phyloP scores from a whole-genome alignment of 2,113 vertebrate genomes.

The Aptenodytes patagonicus region DNA sequence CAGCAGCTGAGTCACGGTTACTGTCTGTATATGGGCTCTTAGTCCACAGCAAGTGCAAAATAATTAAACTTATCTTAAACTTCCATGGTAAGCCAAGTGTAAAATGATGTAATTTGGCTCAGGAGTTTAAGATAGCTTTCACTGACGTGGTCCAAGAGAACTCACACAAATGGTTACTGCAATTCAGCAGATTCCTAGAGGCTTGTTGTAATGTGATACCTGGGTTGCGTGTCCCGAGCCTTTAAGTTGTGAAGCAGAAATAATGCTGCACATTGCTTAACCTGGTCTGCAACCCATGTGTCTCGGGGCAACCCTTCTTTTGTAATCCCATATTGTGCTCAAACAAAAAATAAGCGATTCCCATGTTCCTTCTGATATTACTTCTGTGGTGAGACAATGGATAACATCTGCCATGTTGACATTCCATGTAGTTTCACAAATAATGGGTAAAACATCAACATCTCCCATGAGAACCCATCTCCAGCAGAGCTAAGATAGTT shows the following conservation, averaged over 20 bases:
- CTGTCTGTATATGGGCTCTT: background rate
- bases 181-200: background rate
- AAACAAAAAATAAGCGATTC: background rate
- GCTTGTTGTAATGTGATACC: background rate
- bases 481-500: background rate
- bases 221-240: too few relatives aligned
- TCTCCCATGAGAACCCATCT: background rate
- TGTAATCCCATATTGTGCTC: background rate
- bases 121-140: background rate
- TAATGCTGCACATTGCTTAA: background rate
- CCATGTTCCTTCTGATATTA: background rate
- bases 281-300: background rate
- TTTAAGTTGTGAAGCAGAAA: background rate
- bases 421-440: background rate
- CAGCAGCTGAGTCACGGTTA: background rate
- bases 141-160: background rate
- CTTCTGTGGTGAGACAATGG: slow-evolving; percentile 16
- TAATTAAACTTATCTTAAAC: background rate
- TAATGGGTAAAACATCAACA: background rate
- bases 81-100: background rate
- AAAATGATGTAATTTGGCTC: background rate
- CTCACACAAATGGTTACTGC: background rate
- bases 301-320: background rate
- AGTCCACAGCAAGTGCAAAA: background rate
- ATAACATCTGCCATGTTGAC: slow-evolving; percentile 13